Evolutionary conservation across 2,888 invertebrate genomes (phyloP), one percentile per base, ranked within the genome.

Genomic region (Blastobasis adustella): DNA sequence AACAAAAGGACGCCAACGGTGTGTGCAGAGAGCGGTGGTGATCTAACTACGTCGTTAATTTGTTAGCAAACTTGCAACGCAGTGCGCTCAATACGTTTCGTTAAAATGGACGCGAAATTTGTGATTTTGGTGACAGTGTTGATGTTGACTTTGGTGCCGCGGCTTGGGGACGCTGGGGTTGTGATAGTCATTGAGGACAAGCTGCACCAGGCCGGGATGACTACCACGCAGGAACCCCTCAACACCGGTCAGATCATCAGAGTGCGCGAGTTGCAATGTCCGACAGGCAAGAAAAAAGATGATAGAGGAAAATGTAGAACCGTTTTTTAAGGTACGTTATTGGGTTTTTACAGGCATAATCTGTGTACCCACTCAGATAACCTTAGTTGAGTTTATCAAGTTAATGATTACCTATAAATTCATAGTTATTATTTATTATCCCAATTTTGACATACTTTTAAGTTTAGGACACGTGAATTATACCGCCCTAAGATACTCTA

Each of bases 21-120:
- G 70, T 76, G 53, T 84, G 85, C 58, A 76, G 84, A 67, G 67
- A 68, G 48, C 77, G 75, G 65, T 84, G 74, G 73, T 80, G 69
- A 79, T 60, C 62, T 23, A 69, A 79, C 62, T 51, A 50, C 46
- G 50, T 42, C 49, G 47, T 53, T 54, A 57, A 54, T 54, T 55
- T 53, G 50, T 54, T 48, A 42, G 46, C 51, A 46, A 51, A 52
- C 51, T 65, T 57, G 54, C 61, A 64, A 59, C 69, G 69, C 76
- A 79, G 75, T 79, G 60, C 60, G 63, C 56, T 66, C 59, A 56
- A 60, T 58, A 61, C 63, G 54, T 59, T 72, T 65, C 65, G 56
- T 55, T 59, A 71, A 62, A 65, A 71, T 72, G 71, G 67, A 69
- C 69, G 72, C 51, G 54, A 69, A 63, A 63, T 55, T 55, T 52